A percentile compares a stretch with the other conserved stretches of the same genome.
Conservation (phyloP, 2,797 vertebrate species). For the Echiichthys vipera region DNA sequence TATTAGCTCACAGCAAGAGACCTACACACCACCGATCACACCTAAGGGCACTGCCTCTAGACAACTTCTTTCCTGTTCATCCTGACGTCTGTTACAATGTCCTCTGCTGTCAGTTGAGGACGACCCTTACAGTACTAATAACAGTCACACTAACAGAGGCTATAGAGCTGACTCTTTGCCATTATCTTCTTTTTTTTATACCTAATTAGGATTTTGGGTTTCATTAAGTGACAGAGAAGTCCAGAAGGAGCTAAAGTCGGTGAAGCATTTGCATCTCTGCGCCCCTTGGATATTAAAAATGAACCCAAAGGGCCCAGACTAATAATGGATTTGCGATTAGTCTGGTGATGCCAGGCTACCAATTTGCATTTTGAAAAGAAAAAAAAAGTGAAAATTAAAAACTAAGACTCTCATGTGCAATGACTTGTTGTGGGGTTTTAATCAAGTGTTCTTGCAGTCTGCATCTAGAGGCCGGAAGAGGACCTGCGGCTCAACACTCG, state of each 20-base stretch:
- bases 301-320: too few relatives aligned
- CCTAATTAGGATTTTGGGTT: neutral
- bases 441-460: neutral
- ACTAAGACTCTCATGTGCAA: neutral
- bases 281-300: too few relatives aligned
- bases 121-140: neutral
- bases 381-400: neutral
- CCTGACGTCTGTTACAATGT: neutral
- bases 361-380: neutral
- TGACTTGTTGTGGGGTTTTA: neutral
- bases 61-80: neutral
- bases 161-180: neutral
- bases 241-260: neutral
- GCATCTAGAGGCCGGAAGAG: neutral
- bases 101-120: neutral
- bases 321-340: too few relatives aligned
- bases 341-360: too few relatives aligned
- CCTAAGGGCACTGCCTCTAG: neutral
- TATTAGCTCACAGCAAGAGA: conserved; percentile 20
- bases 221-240: neutral
- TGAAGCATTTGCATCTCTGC: too few relatives aligned
- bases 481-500: neutral
- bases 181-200: too few relatives aligned
- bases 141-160: neutral
- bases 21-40: neutral